Evolutionary conservation across 2,888 invertebrate genomes (phyloP).

Genomic region (Cantharis rustica): DNA sequence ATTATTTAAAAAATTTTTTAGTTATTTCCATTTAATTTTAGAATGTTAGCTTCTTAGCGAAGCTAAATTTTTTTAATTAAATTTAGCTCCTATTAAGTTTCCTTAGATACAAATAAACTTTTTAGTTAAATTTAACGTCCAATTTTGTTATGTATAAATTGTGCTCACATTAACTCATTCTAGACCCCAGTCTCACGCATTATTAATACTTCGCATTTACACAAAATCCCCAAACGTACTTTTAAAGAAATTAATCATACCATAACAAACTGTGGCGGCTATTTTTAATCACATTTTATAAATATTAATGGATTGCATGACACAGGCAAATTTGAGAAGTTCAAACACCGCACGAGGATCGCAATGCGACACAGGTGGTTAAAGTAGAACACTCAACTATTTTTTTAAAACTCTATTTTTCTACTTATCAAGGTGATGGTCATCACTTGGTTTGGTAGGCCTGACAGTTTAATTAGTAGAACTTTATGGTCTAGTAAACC

Average conservation of each 20-base stretch:
- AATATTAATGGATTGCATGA: slow-evolving; percentile 3
- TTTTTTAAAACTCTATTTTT: too few relatives aligned
- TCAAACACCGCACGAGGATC: slow-evolving; percentile 25
- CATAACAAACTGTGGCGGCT: background rate
- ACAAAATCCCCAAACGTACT: background rate
- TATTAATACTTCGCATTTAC: background rate
- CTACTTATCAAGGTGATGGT: background rate
- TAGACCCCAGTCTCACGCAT: background rate
- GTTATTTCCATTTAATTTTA: too few relatives aligned
- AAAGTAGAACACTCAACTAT: background rate
- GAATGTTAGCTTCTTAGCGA: too few relatives aligned
- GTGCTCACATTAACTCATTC: background rate
- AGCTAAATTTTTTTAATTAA: too few relatives aligned
- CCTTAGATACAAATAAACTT: too few relatives aligned
- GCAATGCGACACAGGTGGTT: slow-evolving; percentile 25
- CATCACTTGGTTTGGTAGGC: background rate
- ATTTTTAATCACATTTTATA: background rate
- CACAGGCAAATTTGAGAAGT: slow-evolving; percentile 5
- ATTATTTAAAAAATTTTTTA: too few relatives aligned
- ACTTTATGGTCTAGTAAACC: background rate
- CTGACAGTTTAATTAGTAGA: background rate
- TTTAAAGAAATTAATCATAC: background rate
- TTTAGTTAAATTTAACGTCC: background rate
- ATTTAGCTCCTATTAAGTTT: too few relatives aligned
- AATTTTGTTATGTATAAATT: background rate